These are phyloP conservation scores for Oreochromis mossambicus DNA, from an alignment of 2,797 vertebrate species.

Conservation along the genomic window DNA sequence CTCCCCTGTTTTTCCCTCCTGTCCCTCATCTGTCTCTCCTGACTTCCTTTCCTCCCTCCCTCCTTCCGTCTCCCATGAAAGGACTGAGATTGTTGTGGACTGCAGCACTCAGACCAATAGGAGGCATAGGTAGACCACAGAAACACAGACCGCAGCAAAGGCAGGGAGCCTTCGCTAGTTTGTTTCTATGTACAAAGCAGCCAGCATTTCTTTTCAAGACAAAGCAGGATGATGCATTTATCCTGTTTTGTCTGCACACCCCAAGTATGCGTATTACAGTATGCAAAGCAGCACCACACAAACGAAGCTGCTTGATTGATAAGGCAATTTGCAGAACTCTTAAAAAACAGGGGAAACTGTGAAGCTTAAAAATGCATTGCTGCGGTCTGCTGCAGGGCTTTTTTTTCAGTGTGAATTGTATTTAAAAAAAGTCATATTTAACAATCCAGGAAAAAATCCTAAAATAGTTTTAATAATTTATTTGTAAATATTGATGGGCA, in stretches of 20 bases:
- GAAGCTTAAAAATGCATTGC: neutral
- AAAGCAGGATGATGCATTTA: neutral
- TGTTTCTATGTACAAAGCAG: constrained; percentile 35
- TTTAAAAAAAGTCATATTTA: neutral
- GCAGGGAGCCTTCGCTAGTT: constrained; percentile 18
- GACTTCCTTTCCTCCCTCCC: constrained; percentile 18
- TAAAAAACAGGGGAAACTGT: neutral
- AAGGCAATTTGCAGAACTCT: neutral
- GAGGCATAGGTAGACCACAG: constrained; percentile 86
- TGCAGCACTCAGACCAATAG: constrained; percentile 81
- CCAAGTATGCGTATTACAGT: neutral
- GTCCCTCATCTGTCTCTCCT: constrained; percentile 54
- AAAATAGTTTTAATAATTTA: neutral
- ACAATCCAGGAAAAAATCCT: neutral
- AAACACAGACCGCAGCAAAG: constrained; percentile 54
- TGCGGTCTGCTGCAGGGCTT: neutral
- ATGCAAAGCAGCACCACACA: neutral
- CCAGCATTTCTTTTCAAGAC: neutral
- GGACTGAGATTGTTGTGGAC: constrained; percentile 69
- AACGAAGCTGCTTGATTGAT: neutral
- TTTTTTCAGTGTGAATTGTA: neutral
- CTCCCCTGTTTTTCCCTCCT: constrained; percentile 45
- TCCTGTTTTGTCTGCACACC: neutral
- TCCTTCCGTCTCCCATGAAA: constrained; percentile 37
- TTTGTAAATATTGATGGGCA: neutral